Conservation (phyloP, 2,888 invertebrate species). For the Drosophila suboccidentalis region DNA sequence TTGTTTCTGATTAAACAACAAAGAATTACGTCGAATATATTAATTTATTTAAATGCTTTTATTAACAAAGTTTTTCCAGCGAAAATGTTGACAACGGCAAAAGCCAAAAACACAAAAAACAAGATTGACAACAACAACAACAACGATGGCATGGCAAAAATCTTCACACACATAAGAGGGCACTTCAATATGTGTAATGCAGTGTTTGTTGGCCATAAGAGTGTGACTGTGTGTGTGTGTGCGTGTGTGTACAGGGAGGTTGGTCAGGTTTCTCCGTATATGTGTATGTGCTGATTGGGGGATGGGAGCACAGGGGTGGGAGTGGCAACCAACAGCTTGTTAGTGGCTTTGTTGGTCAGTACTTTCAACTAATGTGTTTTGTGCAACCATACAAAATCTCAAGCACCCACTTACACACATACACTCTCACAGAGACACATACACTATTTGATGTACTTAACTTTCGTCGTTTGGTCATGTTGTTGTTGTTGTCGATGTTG, state of each 20-base stretch:
- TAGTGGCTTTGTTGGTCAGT: slow-evolving; percentile 83
- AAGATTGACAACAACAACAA: slow-evolving; percentile 32
- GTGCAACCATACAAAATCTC: slow-evolving; percentile 77
- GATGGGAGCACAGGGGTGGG: not conserved
- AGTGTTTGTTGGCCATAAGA: slow-evolving; percentile 8
- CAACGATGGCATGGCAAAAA: slow-evolving; percentile 46
- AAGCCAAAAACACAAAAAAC: slow-evolving; percentile 5
- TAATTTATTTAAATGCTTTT: slow-evolving; percentile 79
- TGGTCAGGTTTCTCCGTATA: slow-evolving; percentile 12
- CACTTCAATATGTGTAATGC: slow-evolving; percentile 66
- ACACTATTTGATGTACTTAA: slow-evolving; percentile 70
- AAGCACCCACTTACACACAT: slow-evolving; percentile 65
- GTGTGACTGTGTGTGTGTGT: not conserved
- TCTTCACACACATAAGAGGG: slow-evolving; percentile 56
- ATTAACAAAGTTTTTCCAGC: slow-evolving; percentile 71
- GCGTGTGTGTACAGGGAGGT: slow-evolving; percentile 12
- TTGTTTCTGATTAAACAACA: slow-evolving; percentile 67
- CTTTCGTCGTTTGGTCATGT: slow-evolving; percentile 46
- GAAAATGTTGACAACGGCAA: slow-evolving; percentile 56
- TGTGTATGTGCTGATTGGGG: no score
- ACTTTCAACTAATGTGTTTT: slow-evolving; percentile 82
- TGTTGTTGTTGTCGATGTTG: slow-evolving; percentile 32
- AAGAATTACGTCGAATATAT: slow-evolving; percentile 50
- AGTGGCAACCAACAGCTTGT: slow-evolving; percentile 74
- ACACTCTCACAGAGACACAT: slow-evolving; percentile 12